Conservation (phyloP, 2,113 vertebrate species). For the Paramormyrops kingsleyae region DNA sequence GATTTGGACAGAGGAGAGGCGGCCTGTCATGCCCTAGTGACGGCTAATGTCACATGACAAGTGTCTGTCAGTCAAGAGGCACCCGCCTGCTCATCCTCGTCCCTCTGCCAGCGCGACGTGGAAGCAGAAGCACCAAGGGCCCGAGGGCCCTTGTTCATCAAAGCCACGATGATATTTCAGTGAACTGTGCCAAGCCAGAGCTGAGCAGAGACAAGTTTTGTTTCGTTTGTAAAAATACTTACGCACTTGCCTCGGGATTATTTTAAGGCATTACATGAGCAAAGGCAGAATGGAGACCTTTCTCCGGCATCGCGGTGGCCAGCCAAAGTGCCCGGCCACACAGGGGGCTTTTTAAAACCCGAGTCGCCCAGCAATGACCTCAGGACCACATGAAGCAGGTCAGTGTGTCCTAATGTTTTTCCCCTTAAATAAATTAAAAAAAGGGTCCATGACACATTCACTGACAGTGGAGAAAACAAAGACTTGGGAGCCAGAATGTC, state of each 20-base stretch:
- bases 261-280: conserved; percentile 29
- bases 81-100: too few relatives aligned
- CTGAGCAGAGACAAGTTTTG: neutral
- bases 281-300: conserved; percentile 26
- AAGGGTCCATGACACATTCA: neutral
- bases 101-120: neutral
- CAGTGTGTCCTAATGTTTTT: neutral
- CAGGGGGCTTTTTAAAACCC: conserved; percentile 3
- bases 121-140: neutral
- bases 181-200: neutral
- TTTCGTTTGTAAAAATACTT: conserved; percentile 12
- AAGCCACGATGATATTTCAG: neutral
- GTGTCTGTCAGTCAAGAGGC: neutral
- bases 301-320: conserved; percentile 18
- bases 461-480: neutral
- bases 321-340: neutral
- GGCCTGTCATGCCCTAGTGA: neutral
- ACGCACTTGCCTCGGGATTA: conserved; percentile 1
- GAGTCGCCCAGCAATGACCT: neutral
- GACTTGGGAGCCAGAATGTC: neutral
- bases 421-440: neutral
- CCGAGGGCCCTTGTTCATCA: neutral
- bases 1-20: neutral
- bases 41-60: neutral
- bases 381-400: neutral